Conservation (phyloP, 2,797 vertebrate genomes). For the Nyctalus aviator region DNA sequence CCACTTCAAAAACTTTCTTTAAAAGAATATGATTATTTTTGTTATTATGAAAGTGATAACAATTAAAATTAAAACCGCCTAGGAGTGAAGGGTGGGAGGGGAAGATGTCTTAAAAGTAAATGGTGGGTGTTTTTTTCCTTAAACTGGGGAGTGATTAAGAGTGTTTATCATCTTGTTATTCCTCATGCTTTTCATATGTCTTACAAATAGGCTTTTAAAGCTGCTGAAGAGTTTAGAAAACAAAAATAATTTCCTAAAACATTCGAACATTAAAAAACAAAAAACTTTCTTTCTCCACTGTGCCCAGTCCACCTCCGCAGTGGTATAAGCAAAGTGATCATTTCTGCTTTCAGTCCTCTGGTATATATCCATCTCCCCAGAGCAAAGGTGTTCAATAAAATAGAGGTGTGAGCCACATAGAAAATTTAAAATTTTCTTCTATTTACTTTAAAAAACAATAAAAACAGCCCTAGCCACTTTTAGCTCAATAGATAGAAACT, state of each 20-base stretch:
- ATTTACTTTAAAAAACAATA: neutral
- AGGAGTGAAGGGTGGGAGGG: neutral
- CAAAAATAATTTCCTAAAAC: constrained; percentile 12
- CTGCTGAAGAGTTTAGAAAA: neutral
- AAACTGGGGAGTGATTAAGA: neutral
- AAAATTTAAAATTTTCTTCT: neutral
- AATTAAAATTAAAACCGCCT: neutral
- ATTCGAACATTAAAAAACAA: neutral
- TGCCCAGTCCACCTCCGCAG: neutral
- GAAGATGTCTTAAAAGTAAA: neutral
- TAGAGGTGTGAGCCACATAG: neutral
- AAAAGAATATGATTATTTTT: constrained; percentile 7
- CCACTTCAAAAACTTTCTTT: neutral
- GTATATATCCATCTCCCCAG: neutral
- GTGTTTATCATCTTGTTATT: neutral
- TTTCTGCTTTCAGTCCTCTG: neutral
- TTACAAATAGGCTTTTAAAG: neutral
- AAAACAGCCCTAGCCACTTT: neutral
- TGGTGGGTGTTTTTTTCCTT: neutral
- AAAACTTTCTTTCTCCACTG: neutral
- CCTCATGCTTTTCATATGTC: neutral
- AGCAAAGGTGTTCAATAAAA: neutral
- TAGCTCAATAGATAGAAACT: too few species aligned
- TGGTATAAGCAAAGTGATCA: neutral
- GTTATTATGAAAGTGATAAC: neutral